phyloP scores from a whole-genome alignment of 2,113 vertebrate genomes.

The Misgurnus anguillicaudatus region DNA sequence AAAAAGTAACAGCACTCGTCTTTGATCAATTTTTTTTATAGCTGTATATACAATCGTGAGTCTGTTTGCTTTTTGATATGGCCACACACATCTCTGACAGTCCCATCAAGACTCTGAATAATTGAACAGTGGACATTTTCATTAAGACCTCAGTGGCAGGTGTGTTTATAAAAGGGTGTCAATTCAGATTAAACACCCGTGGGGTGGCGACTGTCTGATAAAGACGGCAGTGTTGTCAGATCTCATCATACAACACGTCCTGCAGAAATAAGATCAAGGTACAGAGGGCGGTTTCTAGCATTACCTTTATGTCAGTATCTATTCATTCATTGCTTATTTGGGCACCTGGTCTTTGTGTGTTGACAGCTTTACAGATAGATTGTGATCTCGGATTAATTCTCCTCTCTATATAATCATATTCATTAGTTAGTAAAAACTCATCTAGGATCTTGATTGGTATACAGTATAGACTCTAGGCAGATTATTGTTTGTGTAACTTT shows the following conservation, averaged over 20 bases:
- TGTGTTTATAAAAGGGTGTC: slow-evolving; percentile 67
- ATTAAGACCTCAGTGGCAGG: slow-evolving; percentile 42
- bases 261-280: slow-evolving; percentile 8
- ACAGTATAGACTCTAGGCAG: neutral
- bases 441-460: neutral
- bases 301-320: slow-evolving; percentile 31
- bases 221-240: slow-evolving; percentile 79
- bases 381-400: slow-evolving; percentile 17
- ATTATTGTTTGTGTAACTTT: neutral
- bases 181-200: slow-evolving; percentile 70
- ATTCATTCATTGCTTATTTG: slow-evolving; percentile 18
- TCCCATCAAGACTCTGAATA: slow-evolving; percentile 20
- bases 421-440: neutral
- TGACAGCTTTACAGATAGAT: slow-evolving; percentile 20
- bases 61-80: neutral
- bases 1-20: too few relatives aligned
- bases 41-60: too few relatives aligned
- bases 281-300: slow-evolving; percentile 13
- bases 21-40: too few relatives aligned
- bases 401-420: neutral
- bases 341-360: neutral
- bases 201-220: slow-evolving; percentile 58
- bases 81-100: neutral
- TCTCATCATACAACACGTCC: slow-evolving; percentile 71
- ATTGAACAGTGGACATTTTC: slow-evolving; percentile 46